Conservation (phyloP, 2,888 invertebrate genomes). For the Epinotia nisella region DNA sequence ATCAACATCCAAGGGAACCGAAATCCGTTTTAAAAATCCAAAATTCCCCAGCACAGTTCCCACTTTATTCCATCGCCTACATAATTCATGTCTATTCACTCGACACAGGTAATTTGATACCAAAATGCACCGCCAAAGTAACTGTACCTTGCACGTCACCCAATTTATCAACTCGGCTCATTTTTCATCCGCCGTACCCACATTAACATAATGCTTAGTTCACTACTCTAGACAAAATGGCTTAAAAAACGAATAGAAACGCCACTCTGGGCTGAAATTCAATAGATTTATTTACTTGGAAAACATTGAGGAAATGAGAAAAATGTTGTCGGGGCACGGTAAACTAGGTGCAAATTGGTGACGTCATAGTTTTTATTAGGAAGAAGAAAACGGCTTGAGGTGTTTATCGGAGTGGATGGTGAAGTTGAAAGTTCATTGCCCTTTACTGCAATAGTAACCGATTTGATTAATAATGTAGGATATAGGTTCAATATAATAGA, state of each 20-base stretch:
- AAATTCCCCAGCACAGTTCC: neutral
- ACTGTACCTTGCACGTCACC: conserved; percentile 6
- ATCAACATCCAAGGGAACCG: too few species aligned
- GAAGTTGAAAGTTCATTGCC: neutral
- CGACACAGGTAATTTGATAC: conserved; percentile 10
- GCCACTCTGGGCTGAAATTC: conserved; percentile 11
- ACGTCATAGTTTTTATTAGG: conserved; percentile 23
- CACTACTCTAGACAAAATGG: conserved; percentile 33
- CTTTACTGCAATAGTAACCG: neutral
- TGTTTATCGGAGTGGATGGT: neutral
- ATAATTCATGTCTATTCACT: conserved; percentile 30
- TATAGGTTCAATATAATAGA: too few species aligned
- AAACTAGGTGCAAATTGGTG: conserved; percentile 29
- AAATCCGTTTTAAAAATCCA: neutral
- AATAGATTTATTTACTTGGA: conserved; percentile 37
- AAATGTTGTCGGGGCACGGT: conserved; percentile 17
- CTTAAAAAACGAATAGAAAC: conserved; percentile 19
- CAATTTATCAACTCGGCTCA: conserved; percentile 29
- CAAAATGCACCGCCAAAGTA: conserved; percentile 19
- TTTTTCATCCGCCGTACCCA: conserved; percentile 31
- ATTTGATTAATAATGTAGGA: too few species aligned
- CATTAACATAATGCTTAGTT: conserved; percentile 37
- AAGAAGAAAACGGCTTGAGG: neutral
- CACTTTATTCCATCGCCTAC: neutral
- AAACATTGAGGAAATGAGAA: conserved; percentile 35